phyloP scores from a whole-genome alignment of 2,113 vertebrate genomes.

The Laterallus jamaicensis region DNA sequence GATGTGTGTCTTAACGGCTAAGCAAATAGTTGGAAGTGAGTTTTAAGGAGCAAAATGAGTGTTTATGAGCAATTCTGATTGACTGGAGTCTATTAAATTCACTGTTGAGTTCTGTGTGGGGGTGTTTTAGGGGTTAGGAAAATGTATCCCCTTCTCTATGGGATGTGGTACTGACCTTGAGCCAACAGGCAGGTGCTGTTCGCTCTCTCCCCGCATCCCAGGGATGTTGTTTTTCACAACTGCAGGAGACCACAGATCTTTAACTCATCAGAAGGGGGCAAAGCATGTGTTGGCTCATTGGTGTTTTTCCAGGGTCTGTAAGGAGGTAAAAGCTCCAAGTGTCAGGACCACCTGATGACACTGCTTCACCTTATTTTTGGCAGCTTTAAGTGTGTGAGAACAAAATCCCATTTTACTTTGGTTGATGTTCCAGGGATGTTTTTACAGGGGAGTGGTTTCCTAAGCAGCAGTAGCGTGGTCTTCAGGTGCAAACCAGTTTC shows the following conservation, averaged over 20 bases:
- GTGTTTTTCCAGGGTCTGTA: background rate
- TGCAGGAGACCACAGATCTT: background rate
- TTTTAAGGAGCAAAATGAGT: background rate
- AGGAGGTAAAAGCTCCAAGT: background rate
- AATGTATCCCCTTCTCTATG: background rate
- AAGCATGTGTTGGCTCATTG: background rate
- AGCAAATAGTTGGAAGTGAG: background rate
- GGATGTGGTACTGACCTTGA: background rate
- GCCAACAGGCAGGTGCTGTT: background rate
- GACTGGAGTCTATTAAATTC: background rate
- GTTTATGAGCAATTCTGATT: background rate
- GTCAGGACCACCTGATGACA: conserved; percentile 75
- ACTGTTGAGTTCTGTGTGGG: background rate
- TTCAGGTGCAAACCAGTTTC: background rate
- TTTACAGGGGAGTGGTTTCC: background rate
- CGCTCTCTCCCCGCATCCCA: background rate
- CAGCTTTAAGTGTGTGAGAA: background rate
- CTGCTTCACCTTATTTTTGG: conserved; percentile 73
- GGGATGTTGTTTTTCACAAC: background rate
- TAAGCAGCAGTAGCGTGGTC: background rate
- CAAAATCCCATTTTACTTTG: background rate
- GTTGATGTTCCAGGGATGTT: background rate
- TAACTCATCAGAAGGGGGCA: background rate
- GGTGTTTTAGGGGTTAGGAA: background rate
- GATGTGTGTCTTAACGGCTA: background rate